phyloP scores from a whole-genome alignment of 2,113 vertebrate genomes.

The Ranitomeya imitator region DNA sequence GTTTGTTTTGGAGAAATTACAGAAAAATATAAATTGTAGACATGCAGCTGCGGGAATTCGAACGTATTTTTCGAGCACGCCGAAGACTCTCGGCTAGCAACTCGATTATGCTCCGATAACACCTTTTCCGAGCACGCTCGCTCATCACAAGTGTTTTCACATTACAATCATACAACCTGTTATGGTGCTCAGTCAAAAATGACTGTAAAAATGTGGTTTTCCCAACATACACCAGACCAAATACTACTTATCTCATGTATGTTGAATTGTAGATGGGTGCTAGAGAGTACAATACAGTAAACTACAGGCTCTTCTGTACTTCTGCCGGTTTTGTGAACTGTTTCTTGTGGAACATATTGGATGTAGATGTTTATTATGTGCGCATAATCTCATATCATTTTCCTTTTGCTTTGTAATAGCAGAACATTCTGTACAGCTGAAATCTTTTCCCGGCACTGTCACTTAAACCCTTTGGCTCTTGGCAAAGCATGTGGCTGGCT shows the following conservation, averaged over 20 bases:
- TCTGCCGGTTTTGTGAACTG: background rate
- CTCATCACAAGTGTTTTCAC: no score
- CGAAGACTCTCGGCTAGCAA: no score
- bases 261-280: no score
- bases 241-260: background rate
- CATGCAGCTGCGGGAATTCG: no score
- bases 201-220: no score
- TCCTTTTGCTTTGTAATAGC: constrained; percentile 7
- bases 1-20: no score
- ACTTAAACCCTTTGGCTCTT: constrained; percentile 50
- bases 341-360: background rate
- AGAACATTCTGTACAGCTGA: constrained; percentile 26
- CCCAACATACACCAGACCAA: background rate
- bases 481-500: constrained; percentile 41
- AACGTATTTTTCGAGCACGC: no score
- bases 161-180: no score
- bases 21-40: no score
- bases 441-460: constrained; percentile 33
- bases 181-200: no score
- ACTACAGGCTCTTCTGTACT: background rate
- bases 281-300: background rate
- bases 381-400: constrained; percentile 29
- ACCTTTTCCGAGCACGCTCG: no score
- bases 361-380: constrained; percentile 10
- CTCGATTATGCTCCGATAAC: no score